Evolutionary conservation across 2,888 invertebrate genomes (phyloP), one percentile per base, ranked within the genome.

Genomic region (Diabrotica balteata): DNA sequence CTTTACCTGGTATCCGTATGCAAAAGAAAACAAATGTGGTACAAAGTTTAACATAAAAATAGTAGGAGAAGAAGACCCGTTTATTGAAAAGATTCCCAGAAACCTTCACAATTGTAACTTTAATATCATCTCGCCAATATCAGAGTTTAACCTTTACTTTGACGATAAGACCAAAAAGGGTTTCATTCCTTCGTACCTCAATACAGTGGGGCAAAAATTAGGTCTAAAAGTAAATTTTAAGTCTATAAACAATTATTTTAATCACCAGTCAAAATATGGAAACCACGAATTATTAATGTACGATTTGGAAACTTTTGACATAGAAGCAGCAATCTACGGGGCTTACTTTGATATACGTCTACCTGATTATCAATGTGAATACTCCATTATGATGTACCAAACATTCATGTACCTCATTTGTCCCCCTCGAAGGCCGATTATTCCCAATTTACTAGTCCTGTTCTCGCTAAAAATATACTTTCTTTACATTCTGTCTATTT

Each of bases 1-100:
- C 9, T 52, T 11, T 17, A 52, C 61, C 10, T 61, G 61, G 61
- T 61, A 22, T 44, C 61, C 61, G 0, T 61, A 45, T 22, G 61
- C 61, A 6, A 51, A n/a, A 46, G 43, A 61, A 32, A 61, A 53
- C 8, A 7, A 22, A 4, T 61, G 61, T 45, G 61, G 61, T 6
- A 61, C 32, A 7, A 45, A 43, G n/a, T 42, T 52, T 11, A 52
- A 53, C 32, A 7, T 61, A n/a, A 53, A 52, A n/a, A 10, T n/a
- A 17, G 53, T 61, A 9, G 10, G 9, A 10, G 45, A 10, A 7
- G 22, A 32, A 7, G 53, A 61, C 43, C 61, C 61, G 8, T 52
- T 45, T 22, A 7, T 9, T 3, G 51, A 17, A 4, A 61, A 52
- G 52, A 52, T 61, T 11, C 61, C 61, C 7, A 8, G 43, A 11